These are phyloP conservation scores for Oreochromis niloticus DNA, from an alignment of 2,113 vertebrate species.

Conservation along the genomic window DNA sequence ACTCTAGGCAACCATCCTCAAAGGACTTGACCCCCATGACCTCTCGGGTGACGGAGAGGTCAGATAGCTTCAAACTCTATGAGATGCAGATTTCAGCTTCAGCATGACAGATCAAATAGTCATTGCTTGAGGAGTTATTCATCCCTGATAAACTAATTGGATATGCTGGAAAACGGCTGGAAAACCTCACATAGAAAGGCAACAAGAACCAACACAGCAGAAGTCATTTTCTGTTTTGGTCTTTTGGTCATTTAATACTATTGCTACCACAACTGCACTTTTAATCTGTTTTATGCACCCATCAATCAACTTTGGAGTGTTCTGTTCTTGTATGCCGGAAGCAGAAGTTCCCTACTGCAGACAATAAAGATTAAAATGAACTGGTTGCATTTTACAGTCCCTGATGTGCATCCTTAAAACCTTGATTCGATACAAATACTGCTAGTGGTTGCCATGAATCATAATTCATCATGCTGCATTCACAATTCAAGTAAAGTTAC, in stretches of 20 bases:
- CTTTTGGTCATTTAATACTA: neutral
- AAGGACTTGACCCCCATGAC: slow-evolving; percentile 38
- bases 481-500: neutral
- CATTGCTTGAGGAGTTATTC: slow-evolving; percentile 14
- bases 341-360: neutral
- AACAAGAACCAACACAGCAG: neutral
- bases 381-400: neutral
- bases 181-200: neutral
- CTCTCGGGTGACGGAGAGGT: neutral
- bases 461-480: neutral
- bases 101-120: neutral
- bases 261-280: neutral
- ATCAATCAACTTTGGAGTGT: neutral
- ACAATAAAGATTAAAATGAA: neutral
- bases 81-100: slow-evolving; percentile 2
- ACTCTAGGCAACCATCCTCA: neutral
- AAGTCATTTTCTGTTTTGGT: neutral
- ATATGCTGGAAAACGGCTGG: neutral
- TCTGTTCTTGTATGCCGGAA: neutral
- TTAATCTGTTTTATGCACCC: neutral
- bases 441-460: neutral
- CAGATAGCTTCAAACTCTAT: neutral
- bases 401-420: neutral
- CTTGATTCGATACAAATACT: slow-evolving; percentile 2
- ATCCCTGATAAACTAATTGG: slow-evolving; percentile 31